Evolutionary conservation across 2,797 vertebrate genomes (phyloP).

Genomic region (Ctenosaura bakeri): DNA sequence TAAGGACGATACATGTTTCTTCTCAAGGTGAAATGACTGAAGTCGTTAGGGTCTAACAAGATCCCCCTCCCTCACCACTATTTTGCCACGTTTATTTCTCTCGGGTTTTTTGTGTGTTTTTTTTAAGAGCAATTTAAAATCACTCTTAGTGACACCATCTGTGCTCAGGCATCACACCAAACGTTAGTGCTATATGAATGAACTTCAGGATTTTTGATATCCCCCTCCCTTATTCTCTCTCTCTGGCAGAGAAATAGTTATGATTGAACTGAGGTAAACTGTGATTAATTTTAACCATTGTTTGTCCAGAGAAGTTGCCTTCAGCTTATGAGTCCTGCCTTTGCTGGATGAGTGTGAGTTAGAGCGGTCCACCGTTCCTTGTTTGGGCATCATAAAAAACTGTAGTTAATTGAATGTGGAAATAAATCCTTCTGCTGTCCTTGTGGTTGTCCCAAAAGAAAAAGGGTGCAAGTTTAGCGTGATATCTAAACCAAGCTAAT

Average conservation of each 20-base stretch:
- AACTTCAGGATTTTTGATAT: neutral
- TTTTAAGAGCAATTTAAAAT: conserved; percentile 52
- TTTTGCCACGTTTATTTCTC: neutral
- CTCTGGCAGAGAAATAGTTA: neutral
- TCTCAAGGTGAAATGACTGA: conserved; percentile 59
- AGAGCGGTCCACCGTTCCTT: neutral
- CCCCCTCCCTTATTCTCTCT: too few species aligned
- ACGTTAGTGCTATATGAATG: neutral
- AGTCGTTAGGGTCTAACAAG: conserved; percentile 49
- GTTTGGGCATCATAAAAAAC: neutral
- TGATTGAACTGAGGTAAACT: neutral
- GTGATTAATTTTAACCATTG: conserved; percentile 28
- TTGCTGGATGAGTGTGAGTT: neutral
- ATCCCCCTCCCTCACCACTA: neutral
- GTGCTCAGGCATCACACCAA: neutral
- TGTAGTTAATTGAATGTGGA: neutral
- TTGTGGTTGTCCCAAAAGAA: neutral
- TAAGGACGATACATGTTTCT: conserved; percentile 54
- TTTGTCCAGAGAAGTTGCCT: neutral
- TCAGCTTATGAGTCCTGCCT: neutral
- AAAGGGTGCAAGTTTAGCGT: neutral
- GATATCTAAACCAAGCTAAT: neutral
- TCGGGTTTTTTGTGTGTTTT: conserved; percentile 23
- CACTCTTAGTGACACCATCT: conserved; percentile 10
- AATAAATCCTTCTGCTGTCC: neutral